phyloP scores from a whole-genome alignment of 2,113 vertebrate genomes.

The Dolichallabes microphthalmus region DNA sequence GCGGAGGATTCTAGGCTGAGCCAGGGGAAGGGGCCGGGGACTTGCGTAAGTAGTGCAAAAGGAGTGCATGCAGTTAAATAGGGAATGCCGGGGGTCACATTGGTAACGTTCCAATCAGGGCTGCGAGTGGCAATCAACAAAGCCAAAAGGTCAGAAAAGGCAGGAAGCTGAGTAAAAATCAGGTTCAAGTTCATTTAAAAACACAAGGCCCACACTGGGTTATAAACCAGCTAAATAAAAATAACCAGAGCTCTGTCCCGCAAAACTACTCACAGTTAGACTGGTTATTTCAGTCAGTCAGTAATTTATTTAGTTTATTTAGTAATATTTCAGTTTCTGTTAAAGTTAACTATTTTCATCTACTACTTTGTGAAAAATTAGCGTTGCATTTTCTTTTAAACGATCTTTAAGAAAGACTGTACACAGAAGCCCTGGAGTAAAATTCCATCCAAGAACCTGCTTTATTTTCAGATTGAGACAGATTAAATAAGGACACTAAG shows the following conservation, averaged over 20 bases:
- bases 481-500: slow-evolving; percentile 29
- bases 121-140: not conserved
- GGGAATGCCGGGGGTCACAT: slow-evolving; percentile 57
- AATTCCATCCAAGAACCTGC: slow-evolving; percentile 34
- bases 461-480: slow-evolving; percentile 33
- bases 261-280: not conserved
- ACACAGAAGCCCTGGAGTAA: not conserved
- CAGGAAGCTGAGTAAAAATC: slow-evolving; percentile 51
- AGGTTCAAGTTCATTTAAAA: slow-evolving; percentile 34
- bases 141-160: slow-evolving; percentile 38
- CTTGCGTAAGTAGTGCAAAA: slow-evolving; percentile 50
- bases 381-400: not conserved
- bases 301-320: too few species aligned
- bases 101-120: slow-evolving; percentile 53
- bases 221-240: slow-evolving; percentile 33
- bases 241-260: slow-evolving; percentile 8
- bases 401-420: slow-evolving; percentile 7
- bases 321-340: too few species aligned
- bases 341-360: not conserved
- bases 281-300: not conserved
- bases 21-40: not conserved
- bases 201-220: not conserved
- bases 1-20: not conserved
- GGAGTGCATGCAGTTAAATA: slow-evolving; percentile 60
- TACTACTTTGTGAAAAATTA: not conserved